Base-by-base conservation (phyloP, 2,888 invertebrate genomes). In the Nycteola revayana region DNA sequence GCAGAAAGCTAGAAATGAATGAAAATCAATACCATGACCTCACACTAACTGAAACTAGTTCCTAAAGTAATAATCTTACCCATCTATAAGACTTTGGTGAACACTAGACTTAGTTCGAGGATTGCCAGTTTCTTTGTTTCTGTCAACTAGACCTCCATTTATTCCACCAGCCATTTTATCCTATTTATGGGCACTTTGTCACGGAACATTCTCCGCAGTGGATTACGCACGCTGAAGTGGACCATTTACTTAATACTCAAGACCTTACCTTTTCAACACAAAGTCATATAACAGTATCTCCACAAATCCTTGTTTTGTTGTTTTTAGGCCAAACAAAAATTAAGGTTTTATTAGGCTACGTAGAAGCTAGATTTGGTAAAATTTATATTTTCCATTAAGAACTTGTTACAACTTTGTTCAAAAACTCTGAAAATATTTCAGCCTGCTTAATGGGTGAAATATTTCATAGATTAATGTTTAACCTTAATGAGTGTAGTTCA, bases 121-220 rank as follows among this genome's bases (percentile, higher is more conserved):
- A 49, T 57, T 55, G 51, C 49, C 51, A 49, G 54, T 68, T 63
- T 66, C 66, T 71, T 66, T 69, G 64, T 70, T 68, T 65, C 60
- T 61, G 60, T 68, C 64, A 62, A 63, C 68, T 52, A 42, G 55
- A 55, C 54, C 47, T 54, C 37, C 52, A 57, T 57, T 65, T 66
- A 64, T 65, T 60, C 49, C 44, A 36, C 50, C 40, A 42, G 26
- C 47, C 48, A 50, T 61, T 54, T 67, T 61, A 65, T 65, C 64
- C 60, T 59, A 63, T 74, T 70, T 73, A 66, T 63, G 63, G 62
- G 52, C 65, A 47, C 68, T 75, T 71, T 72, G 60, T 75, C 65
- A 65, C 53, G 37, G 45, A 58, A 49, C 46, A 47, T 56, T 63
- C 52, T 49, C 55, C 57, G 36, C 58, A 42, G 42, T 49, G 56